A percentile compares a stretch with the other conserved stretches of the same genome.
Evolutionary conservation across 1,140 invertebrate genomes (phyloP).

Genomic region (Epicauta chinensis): DNA sequence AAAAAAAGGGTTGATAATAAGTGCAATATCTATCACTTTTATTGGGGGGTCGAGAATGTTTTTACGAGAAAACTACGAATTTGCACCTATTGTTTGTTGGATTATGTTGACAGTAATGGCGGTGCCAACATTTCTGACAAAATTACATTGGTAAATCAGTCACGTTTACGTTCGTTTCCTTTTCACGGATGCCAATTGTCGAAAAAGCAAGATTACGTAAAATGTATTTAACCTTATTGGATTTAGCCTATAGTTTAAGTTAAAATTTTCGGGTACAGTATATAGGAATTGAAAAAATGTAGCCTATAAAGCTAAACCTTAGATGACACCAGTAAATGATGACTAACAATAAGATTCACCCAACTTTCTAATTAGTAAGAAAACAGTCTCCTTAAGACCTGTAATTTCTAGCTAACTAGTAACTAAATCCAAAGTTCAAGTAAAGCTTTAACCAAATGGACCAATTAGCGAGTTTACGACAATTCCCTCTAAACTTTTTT

Average conservation of each 20-base stretch:
- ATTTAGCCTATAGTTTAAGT: too few relatives aligned
- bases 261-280: too few relatives aligned
- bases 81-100: too few relatives aligned
- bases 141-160: slow-evolving; percentile 10
- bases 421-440: slow-evolving; percentile 3
- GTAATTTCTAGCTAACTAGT: slow-evolving; percentile 18
- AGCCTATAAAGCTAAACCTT: too few relatives aligned
- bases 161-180: slow-evolving; percentile 11
- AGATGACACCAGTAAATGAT: too few relatives aligned
- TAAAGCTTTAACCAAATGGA: slow-evolving; percentile 1
- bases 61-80: too few relatives aligned
- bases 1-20: too few relatives aligned
- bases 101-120: too few relatives aligned
- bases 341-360: slow-evolving; percentile 5
- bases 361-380: slow-evolving; percentile 20
- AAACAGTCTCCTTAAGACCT: slow-evolving; percentile 16
- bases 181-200: slow-evolving; percentile 13
- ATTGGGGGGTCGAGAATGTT: too few relatives aligned
- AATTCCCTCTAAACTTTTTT: background rate
- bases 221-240: background rate
- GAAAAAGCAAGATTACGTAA: slow-evolving; percentile 5
- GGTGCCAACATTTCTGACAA: slow-evolving; percentile 1
- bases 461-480: slow-evolving; percentile 16
- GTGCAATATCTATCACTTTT: too few relatives aligned
- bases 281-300: too few relatives aligned